Base-by-base conservation (phyloP, 2,888 invertebrate genomes). In the Thelaira solivaga region DNA sequence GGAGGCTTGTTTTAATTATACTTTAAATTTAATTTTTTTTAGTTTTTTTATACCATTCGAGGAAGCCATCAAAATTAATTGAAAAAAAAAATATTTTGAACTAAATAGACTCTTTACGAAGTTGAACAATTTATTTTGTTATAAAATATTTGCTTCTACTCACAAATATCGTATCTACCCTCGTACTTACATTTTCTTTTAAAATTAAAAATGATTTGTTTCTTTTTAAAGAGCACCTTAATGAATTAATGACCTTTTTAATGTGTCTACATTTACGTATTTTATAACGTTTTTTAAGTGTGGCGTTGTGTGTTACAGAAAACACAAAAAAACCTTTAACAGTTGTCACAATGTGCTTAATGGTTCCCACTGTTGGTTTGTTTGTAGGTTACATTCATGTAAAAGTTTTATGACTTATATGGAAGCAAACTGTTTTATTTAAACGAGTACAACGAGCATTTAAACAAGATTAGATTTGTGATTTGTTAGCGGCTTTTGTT, bases 401-500 rank as follows among this genome's bases (percentile, higher is more conserved):
- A 59, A 69, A 59, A 53, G 53, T 51, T 62, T 51, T 61, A 41
- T 18, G 22, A 49, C 49, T 69, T 62, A 36, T 47, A 34, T 62
- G 45, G 62, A 47, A 62, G n/a, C n/a, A 22, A 31, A 73, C 65
- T 73, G 53, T 53, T 67, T 74, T 61, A 8, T 24, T 61, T 61
- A 29, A 4, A 24, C 10, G 29, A 39, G 13, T 22, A 24, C 4
- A n/a, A 26, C 22, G 22, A 34, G 36, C 47, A 39, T 68, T 68
- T 39, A 68, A 75, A 67, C 45, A 39, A 61, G 55, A 57, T 68
- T 62, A 62, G 31, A 57, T 64, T 51, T 59, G 24, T 47, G 24
- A 55, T 55, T 59, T 69, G 49, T 59, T 49, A 53, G 75, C 75
- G 68, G 67, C 45, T 26, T 47, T 68, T 45, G 53, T 74, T 67